phyloP scores from a whole-genome alignment of 2,888 invertebrate species.

The Dicycla oo region DNA sequence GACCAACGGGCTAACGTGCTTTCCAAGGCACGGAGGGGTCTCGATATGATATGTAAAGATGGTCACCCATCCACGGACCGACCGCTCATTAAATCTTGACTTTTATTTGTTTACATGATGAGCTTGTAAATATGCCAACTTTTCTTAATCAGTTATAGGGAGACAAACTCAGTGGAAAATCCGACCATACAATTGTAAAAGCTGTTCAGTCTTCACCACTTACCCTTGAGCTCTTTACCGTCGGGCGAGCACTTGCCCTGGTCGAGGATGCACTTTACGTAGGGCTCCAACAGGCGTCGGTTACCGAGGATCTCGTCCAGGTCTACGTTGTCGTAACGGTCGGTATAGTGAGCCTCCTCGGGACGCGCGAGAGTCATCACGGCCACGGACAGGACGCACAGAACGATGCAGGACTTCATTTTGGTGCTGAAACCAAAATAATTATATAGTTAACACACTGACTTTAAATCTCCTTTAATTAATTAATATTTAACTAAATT shows the following conservation, averaged over 20 bases:
- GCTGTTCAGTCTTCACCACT: background rate
- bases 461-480: background rate
- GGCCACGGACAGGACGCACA: constrained; percentile 72
- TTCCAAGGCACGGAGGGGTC: too few species aligned
- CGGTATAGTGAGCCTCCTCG: constrained; percentile 85
- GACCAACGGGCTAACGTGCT: too few species aligned
- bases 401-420: constrained; percentile 67
- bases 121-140: too few species aligned
- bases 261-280: constrained; percentile 92
- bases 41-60: too few species aligned
- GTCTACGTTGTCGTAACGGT: constrained; percentile 92
- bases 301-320: constrained; percentile 92
- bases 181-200: background rate
- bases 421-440: constrained; percentile 40
- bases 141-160: too few species aligned
- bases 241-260: constrained; percentile 92
- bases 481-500: background rate
- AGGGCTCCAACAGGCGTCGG: constrained; percentile 91
- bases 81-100: too few species aligned
- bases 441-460: background rate
- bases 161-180: background rate
- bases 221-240: constrained; percentile 92
- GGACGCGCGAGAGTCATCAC: constrained; percentile 71
- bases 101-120: too few species aligned
- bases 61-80: too few species aligned